phyloP scores from a whole-genome alignment of 2,113 vertebrate species.

The Ivindomyrus marchei region DNA sequence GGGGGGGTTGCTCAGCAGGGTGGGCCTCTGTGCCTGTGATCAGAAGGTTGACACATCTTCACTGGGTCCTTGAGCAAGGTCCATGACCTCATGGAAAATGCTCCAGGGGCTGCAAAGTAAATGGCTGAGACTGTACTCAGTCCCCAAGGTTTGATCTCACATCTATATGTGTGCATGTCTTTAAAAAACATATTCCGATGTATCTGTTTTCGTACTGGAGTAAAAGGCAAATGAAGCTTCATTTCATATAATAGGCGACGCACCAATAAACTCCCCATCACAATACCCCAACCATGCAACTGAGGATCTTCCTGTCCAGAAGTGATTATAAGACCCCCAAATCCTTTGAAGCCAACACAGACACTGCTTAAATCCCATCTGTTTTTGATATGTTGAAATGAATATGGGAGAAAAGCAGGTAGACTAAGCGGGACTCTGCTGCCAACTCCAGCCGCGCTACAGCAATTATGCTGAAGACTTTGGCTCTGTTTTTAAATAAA shows the following conservation, averaged over 20 bases:
- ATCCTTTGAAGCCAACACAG: constrained; percentile 27
- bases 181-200: background rate
- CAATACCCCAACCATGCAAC: background rate
- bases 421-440: background rate
- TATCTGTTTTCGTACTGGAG: background rate
- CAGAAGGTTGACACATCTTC: background rate
- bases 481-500: constrained; percentile 14
- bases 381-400: constrained; percentile 25
- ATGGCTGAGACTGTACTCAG: background rate
- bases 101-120: background rate
- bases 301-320: constrained; percentile 7
- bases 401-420: constrained; percentile 13
- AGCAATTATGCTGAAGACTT: constrained; percentile 8
- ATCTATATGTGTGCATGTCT: background rate
- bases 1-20: background rate
- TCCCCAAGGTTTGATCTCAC: background rate
- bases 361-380: constrained; percentile 45
- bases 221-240: background rate
- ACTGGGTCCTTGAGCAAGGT: background rate
- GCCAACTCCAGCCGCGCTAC: constrained; percentile 14
- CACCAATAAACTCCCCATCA: background rate
- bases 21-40: background rate
- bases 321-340: constrained; percentile 38
- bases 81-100: background rate
- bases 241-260: background rate